A percentile compares a stretch with the other conserved stretches of the same genome.
Conservation (phyloP, 2,888 invertebrate genomes). For the Stenchaetothrips biformis region DNA sequence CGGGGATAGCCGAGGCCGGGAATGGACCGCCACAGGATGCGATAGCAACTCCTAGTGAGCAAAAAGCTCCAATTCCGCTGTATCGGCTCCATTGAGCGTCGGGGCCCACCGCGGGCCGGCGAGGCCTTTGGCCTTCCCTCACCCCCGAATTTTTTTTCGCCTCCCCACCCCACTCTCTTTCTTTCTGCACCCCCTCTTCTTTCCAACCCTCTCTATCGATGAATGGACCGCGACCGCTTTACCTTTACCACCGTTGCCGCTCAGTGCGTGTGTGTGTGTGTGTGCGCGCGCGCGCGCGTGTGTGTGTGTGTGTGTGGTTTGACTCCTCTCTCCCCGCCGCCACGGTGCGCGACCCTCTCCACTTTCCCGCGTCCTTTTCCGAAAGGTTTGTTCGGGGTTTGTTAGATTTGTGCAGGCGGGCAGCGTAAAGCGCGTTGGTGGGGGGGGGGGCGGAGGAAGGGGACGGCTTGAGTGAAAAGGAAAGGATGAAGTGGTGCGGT, state of each 20-base stretch:
- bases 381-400: constrained; percentile 9
- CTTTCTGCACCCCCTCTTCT: background rate
- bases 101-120: background rate
- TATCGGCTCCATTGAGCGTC: constrained; percentile 19
- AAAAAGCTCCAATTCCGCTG: constrained; percentile 23
- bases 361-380: background rate
- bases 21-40: too few relatives aligned
- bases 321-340: background rate
- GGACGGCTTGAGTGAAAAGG: background rate
- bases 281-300: background rate
- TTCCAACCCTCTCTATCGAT: background rate
- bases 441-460: background rate
- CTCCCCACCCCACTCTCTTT: background rate
- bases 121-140: background rate
- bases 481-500: background rate
- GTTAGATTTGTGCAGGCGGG: background rate
- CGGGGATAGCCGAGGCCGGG: too few relatives aligned
- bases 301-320: background rate
- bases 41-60: background rate
- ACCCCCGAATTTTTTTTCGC: background rate
- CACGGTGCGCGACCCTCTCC: background rate
- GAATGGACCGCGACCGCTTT: constrained; percentile 4
- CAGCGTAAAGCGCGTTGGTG: background rate
- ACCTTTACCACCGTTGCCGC: background rate
- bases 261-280: background rate